Evolutionary conservation across 2,888 invertebrate genomes (phyloP).

Genomic region (Prenolepis imparis): DNA sequence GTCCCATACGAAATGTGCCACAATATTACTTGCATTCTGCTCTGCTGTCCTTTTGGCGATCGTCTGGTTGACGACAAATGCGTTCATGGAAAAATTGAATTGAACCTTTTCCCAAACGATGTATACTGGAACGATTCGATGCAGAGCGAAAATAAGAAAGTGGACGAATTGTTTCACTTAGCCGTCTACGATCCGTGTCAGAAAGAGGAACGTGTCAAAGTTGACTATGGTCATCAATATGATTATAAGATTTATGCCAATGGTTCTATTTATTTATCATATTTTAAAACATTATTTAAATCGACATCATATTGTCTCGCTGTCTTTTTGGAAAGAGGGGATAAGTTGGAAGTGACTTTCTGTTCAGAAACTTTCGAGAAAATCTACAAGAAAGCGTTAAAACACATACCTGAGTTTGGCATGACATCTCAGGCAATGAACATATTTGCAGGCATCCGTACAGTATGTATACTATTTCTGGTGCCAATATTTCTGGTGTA

Average conservation of each 20-base stretch:
- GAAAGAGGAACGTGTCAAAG: too few relatives aligned
- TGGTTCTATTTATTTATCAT: constrained; percentile 61
- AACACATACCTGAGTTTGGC: too few relatives aligned
- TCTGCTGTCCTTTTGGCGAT: constrained; percentile 74
- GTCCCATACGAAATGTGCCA: neutral
- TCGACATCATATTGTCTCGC: too few relatives aligned
- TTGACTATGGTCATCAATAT: too few relatives aligned
- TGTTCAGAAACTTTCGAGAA: too few relatives aligned
- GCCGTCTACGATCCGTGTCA: constrained; percentile 70
- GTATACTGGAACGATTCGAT: constrained; percentile 53
- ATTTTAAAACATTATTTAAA: too few relatives aligned
- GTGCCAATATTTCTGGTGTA: constrained; percentile 82
- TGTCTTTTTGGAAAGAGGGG: too few relatives aligned
- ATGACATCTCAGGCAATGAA: too few relatives aligned
- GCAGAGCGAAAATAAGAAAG: neutral
- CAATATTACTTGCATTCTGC: constrained; percentile 50
- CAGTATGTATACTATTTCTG: constrained; percentile 75
- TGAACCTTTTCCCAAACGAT: constrained; percentile 68
- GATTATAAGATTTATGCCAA: constrained; percentile 73
- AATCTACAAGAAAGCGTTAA: too few relatives aligned
- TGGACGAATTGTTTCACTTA: constrained; percentile 58
- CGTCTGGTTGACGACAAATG: neutral
- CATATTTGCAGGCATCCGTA: constrained; percentile 56
- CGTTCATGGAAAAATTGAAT: constrained; percentile 8
- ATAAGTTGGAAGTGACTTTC: too few relatives aligned